Evolutionary conservation across 2,113 vertebrate genomes (phyloP), one percentile per base, ranked within the genome.

Genomic region (Limanda limanda): DNA sequence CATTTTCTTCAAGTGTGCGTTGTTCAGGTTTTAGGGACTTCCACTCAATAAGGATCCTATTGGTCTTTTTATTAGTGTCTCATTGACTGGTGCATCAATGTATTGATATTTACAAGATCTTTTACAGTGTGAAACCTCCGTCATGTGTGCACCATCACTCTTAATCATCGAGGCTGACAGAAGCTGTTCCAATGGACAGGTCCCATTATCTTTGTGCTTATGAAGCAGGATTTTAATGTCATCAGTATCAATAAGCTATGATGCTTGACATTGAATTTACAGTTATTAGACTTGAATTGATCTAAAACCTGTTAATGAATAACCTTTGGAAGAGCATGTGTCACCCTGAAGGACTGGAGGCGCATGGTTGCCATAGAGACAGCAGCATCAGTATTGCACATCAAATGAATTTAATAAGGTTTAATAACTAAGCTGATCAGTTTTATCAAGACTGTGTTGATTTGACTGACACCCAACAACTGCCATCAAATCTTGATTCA

Each of bases 91-190:
- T 40, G 45, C 13, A 15, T 65, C 54, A 57, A 31, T 79, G 13
- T 83, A 81, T 68, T 64, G 35, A 81, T 73, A 25, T 35, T 17
- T 47, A 40, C 9, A 68, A 80, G 57, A 59, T 27, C n/a, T 42
- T 72, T 5, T 69, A 48, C n/a, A 45, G 51, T 31, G 54, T 54
- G 12, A 74, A 74, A 59, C 31, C 25, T 52, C n/a, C 25, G 3
- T 60, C 23, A 18, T 7, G 2, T 48, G 35, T 52, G 54, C 45
- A 18, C 24, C 68, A 69, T 72, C 52, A 67, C 18, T 71, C 18
- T 64, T 3, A 23, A 74, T 63, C 67, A 62, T n/a, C 24, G 6
- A 54, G 8, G n/a, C 59, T 56, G 59, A 54, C 70, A 5, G 3
- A 10, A 60, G 45, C 62, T 60, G 31, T 37, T 69, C 7, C 48